Conservation (phyloP, 1,140 invertebrate genomes). For the Phymastichus coffea region DNA sequence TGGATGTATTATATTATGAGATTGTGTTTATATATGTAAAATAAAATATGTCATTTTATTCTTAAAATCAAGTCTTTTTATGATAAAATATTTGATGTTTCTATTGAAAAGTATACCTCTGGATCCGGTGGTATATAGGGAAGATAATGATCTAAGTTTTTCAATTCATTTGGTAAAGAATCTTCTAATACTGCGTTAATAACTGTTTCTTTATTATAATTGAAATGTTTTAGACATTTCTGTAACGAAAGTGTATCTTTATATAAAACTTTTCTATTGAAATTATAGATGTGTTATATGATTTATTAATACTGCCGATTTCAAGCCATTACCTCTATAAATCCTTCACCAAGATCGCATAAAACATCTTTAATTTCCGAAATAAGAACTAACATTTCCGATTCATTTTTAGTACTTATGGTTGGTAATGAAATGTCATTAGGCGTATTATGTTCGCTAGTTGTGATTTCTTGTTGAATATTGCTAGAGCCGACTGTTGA, state of each 20-base stretch:
- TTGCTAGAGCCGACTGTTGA: slow-evolving; percentile 26
- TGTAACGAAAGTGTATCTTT: slow-evolving; percentile 59
- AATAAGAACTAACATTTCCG: slow-evolving; percentile 63
- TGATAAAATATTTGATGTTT: neutral
- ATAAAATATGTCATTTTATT: too few relatives aligned
- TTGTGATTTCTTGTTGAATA: slow-evolving; percentile 17
- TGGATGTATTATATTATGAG: too few relatives aligned
- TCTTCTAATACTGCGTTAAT: slow-evolving; percentile 80
- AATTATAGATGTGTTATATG: too few relatives aligned
- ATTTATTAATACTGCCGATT: too few relatives aligned
- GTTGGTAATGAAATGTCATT: slow-evolving; percentile 1
- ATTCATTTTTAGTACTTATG: slow-evolving; percentile 31
- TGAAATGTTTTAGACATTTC: slow-evolving; percentile 73
- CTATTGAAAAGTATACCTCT: slow-evolving; percentile 32
- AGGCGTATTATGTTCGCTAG: slow-evolving; percentile 11
- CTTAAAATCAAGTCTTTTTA: too few relatives aligned
- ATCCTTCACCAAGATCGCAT: slow-evolving; percentile 75
- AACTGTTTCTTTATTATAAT: slow-evolving; percentile 70
- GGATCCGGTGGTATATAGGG: slow-evolving; percentile 52
- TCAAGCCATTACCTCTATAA: slow-evolving; percentile 62
- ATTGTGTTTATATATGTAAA: too few relatives aligned
- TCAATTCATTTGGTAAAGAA: slow-evolving; percentile 62
- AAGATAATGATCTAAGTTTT: slow-evolving; percentile 51
- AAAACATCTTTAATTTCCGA: slow-evolving; percentile 76
- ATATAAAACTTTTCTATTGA: too few relatives aligned